Conservation (phyloP, 2,888 invertebrate species). For the Eristalinus sepulchralis region DNA sequence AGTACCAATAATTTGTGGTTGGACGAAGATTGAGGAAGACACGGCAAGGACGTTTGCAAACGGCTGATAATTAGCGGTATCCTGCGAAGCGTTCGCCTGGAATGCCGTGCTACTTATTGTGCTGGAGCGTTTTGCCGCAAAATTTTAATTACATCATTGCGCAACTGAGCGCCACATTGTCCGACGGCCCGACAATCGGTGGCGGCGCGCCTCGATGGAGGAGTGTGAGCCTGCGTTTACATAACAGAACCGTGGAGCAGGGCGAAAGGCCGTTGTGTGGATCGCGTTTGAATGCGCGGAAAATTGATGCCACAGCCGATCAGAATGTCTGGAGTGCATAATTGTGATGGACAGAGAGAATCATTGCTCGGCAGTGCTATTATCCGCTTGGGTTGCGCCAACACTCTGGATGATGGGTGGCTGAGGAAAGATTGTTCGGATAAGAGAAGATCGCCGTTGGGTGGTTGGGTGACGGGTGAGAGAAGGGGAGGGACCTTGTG, state of each 20-base stretch:
- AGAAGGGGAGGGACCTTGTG: too few relatives aligned
- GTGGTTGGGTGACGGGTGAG: too few relatives aligned
- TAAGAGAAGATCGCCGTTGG: too few relatives aligned
- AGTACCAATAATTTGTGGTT: constrained; percentile 71
- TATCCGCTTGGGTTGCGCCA: background rate
- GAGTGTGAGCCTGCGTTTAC: background rate
- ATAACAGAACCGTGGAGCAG: background rate
- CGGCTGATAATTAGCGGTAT: constrained; percentile 54
- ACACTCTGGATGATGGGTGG: background rate
- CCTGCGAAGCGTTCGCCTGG: constrained; percentile 22
- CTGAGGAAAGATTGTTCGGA: background rate
- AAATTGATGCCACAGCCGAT: background rate
- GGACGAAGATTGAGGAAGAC: constrained; percentile 59
- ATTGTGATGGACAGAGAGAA: background rate
- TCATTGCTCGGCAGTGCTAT: background rate
- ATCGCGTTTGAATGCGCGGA: background rate
- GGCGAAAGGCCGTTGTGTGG: too few relatives aligned
- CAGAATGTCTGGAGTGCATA: background rate
- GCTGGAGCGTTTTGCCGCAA: constrained; percentile 8
- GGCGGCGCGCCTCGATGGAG: too few relatives aligned
- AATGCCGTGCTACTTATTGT: constrained; percentile 17
- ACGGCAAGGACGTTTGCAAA: constrained; percentile 65
- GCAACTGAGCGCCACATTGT: background rate
- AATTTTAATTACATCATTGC: background rate
- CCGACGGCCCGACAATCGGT: background rate